These are phyloP conservation scores for Euphydryas editha DNA, from an alignment of 2,888 invertebrate species.

Conservation along the genomic window DNA sequence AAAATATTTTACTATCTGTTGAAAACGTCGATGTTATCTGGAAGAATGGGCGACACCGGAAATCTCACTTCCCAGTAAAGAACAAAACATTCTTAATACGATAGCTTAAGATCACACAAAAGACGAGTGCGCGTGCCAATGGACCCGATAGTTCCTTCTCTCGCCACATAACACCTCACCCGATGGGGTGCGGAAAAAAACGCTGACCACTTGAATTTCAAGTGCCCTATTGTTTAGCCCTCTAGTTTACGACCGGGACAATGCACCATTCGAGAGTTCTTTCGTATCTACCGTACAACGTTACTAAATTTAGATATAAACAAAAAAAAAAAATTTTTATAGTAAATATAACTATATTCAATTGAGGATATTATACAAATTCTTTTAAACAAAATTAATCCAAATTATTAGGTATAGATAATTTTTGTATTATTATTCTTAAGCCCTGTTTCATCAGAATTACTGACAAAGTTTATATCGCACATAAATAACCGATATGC, in stretches of 20 bases:
- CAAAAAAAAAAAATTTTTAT: background rate
- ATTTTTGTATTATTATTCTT: too few species aligned
- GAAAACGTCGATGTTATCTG: constrained; percentile 32
- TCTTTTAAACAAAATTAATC: too few species aligned
- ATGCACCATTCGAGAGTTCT: constrained; percentile 50
- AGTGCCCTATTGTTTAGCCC: constrained; percentile 69
- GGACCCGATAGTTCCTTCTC: too few species aligned
- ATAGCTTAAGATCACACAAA: constrained; percentile 39
- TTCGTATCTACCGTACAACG: constrained; percentile 49
- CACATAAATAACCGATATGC: too few species aligned
- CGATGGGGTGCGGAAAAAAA: constrained; percentile 59
- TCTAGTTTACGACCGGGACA: constrained; percentile 48
- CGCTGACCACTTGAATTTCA: constrained; percentile 68
- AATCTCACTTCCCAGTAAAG: constrained; percentile 72
- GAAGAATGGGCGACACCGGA: constrained; percentile 55
- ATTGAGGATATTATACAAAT: too few species aligned
- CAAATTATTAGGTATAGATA: too few species aligned
- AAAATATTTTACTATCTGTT: constrained; percentile 28
- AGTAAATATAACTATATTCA: too few species aligned
- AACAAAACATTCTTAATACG: constrained; percentile 65
- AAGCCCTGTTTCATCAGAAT: too few species aligned
- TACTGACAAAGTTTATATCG: too few species aligned
- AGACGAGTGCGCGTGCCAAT: constrained; percentile 70
- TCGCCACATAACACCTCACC: constrained; percentile 35
- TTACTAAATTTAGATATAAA: constrained; percentile 34